Evolutionary conservation across 2,113 vertebrate genomes (phyloP).

Genomic region (Pogona vitticeps): DNA sequence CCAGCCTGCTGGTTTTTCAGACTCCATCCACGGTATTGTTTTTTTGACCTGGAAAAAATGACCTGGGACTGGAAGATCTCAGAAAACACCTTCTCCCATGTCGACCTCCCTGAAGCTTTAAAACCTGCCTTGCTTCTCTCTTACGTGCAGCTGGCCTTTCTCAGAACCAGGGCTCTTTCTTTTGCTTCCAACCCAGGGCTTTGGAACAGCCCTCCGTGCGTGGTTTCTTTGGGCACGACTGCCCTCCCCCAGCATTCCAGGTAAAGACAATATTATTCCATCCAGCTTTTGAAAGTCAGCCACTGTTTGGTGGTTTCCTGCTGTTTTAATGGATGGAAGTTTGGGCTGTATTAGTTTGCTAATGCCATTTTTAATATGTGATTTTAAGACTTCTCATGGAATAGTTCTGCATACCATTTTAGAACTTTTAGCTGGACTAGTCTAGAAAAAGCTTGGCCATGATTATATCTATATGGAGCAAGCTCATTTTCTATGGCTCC

Average conservation of each 20-base stretch:
- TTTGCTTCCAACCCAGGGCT: neutral
- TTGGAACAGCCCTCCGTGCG: neutral
- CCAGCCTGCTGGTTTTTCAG: neutral
- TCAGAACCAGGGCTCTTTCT: neutral
- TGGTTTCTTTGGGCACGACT: neutral
- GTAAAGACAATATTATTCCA: neutral
- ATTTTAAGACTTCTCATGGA: neutral
- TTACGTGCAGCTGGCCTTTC: neutral
- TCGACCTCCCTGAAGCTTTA: neutral
- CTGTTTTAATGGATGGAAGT: neutral
- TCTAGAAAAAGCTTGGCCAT: neutral
- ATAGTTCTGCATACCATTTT: neutral
- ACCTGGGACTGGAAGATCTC: neutral
- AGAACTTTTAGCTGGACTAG: neutral
- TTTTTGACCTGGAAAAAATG: neutral
- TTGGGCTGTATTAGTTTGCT: neutral
- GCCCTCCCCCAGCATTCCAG: neutral
- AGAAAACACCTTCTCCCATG: neutral
- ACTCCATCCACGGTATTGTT: neutral
- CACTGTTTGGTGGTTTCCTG: neutral
- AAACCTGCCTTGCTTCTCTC: neutral
- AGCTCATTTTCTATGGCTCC: neutral
- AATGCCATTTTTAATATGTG: neutral
- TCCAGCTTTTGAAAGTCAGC: neutral
- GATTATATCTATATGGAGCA: neutral